Evolutionary conservation across 2,113 vertebrate species (phyloP), one percentile per base, ranked within the genome.

Genomic region (Eudyptes chrysolophus): DNA sequence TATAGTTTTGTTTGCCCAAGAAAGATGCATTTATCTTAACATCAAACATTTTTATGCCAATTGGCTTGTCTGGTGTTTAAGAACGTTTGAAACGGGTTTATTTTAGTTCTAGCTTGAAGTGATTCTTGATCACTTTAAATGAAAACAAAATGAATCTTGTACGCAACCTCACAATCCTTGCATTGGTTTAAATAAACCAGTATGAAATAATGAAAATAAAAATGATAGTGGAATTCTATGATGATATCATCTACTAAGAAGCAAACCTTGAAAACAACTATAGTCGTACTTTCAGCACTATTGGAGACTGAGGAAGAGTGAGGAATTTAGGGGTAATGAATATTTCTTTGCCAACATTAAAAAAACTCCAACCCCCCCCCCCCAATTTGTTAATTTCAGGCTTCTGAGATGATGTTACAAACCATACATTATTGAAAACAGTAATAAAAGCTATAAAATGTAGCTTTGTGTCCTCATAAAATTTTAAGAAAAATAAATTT

Each of bases 401-500:
- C 26, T 87, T 38, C 7, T 80, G 71, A 92, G 61, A 60, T 68
- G 25, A 9, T 57, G 13, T 70, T 87, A n/a, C 14, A 85, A 87
- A 69, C 44, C 58, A 79, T 22, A 44, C 29, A 72, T 38, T 30
- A 83, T 12, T 34, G 2, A 69, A 93, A 95, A 52, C 30, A 69
- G 46, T 84, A 84, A 60, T 92, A 87, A 93, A 92, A 96, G 29
- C 58, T 52, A 34, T 79, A 91, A 96, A 94, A 72, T 44, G 19
- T 54, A 71, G 14, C 64, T 93, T 75, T 89, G 66, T 14, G 0
- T 89, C 74, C 40, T 81, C 92, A 52, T 94, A 94, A 95, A 90
- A 88, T 64, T 24, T 93, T n/a, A 75, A 96, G 83, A 94, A 95
- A 96, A 81, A 83, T 86, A 94, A 65, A 90, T 89, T 60, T 89